Evolutionary conservation across 1,140 invertebrate species (phyloP), one percentile per base, ranked within the genome.

Genomic region (Pollicipes pollicipes): DNA sequence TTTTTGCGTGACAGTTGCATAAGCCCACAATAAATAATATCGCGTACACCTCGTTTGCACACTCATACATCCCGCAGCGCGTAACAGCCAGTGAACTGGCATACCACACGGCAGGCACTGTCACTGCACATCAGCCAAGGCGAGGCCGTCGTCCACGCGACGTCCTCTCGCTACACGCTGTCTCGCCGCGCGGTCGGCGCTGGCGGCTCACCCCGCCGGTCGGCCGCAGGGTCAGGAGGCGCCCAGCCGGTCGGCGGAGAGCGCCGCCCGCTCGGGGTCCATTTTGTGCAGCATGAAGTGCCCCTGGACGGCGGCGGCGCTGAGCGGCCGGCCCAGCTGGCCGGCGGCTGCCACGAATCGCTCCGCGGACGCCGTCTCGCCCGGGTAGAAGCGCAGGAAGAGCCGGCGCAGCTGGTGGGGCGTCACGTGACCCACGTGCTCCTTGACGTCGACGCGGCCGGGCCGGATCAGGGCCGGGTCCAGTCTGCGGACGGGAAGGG

Each of bases 401-500:
- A 98, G 95, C 74, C 88, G 81, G 75, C 87, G 83, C n/a, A 98
- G 77, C 82, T 98, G 95, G 76, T 84, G 80, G 66, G 78, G 77
- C 68, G 86, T 86, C 76, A 94, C 97, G 82, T 93, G 88, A 3
- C 86, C 93, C 70, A 99, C 91, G 75, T 88, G 89, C 79, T 98
- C 88, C 81, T 96, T 96, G 21, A 95, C 77, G 78, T 99, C 97
- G 0, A 99, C 93, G 74, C 97, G 82, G 0, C 97, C 97, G 13
- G 97, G 97, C 73, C 97, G 83, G 68, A 99, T 90, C n/a, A 99
- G 80, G 21, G 97, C 97, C 73, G 93, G 88, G 83, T 99, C 97
- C 68, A 99, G 83, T 76, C 90, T 91, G 73, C 70, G 79, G 24
- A 21, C 45, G 13, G 45, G 45, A 6, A 24, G 21, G 45, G 21